phyloP scores from a whole-genome alignment of 2,797 vertebrate genomes.

The Semotilus atromaculatus region DNA sequence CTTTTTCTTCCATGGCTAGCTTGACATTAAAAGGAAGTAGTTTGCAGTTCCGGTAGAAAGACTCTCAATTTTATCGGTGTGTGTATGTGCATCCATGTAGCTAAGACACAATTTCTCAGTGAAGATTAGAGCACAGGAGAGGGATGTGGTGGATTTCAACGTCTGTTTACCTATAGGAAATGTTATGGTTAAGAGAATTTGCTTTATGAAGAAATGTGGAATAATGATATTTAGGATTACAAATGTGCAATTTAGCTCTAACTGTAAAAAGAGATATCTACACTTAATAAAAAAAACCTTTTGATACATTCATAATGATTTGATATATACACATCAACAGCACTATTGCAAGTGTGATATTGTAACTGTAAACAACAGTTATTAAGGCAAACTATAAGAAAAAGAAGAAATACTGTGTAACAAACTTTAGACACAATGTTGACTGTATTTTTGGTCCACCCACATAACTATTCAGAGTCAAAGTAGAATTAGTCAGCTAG shows the following conservation, averaged over 20 bases:
- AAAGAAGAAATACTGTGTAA: not conserved
- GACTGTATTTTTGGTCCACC: not conserved
- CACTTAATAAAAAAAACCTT: not conserved
- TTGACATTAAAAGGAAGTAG: not conserved
- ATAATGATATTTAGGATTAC: conserved; percentile 1
- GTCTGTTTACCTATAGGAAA: conserved; percentile 23
- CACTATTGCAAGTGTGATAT: not conserved
- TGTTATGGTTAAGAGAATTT: conserved; percentile 24
- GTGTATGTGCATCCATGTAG: not conserved
- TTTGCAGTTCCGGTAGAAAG: not conserved
- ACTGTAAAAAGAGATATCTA: not conserved
- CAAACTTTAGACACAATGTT: not conserved
- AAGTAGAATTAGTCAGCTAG: not conserved
- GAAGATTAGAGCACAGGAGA: conserved; percentile 12
- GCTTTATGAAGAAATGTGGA: conserved; percentile 13
- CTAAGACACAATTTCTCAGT: conserved; percentile 43
- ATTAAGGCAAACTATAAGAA: not conserved
- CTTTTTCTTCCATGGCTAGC: not conserved
- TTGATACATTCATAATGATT: not conserved
- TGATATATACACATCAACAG: not conserved
- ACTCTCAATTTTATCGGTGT: conserved; percentile 5
- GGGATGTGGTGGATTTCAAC: conserved; percentile 15
- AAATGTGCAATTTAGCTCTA: conserved; percentile 3
- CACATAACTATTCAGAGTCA: not conserved
- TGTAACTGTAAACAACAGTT: not conserved